phyloP scores from a whole-genome alignment of 1,140 invertebrate genomes.

The Leucophenga varia region DNA sequence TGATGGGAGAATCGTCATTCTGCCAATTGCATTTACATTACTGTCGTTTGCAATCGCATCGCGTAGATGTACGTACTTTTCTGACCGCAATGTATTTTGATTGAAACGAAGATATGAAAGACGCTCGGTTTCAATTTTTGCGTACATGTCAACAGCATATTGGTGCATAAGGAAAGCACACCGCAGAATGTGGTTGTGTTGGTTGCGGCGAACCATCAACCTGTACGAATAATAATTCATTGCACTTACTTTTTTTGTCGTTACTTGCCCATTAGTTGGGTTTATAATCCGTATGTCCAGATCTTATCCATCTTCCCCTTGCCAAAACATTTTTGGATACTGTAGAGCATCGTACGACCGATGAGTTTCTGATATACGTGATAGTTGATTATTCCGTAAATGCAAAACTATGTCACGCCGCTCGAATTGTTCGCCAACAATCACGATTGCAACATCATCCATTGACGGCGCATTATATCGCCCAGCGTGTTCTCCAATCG shows the following conservation, averaged over 20 bases:
- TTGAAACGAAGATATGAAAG: slow-evolving; percentile 55
- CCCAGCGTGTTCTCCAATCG: slow-evolving; percentile 50
- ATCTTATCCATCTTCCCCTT: slow-evolving; percentile 54
- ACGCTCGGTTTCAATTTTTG: slow-evolving; percentile 58
- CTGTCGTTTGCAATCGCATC: slow-evolving; percentile 19
- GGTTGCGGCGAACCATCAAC: slow-evolving; percentile 46
- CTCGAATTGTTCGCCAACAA: slow-evolving; percentile 35
- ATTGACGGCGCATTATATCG: slow-evolving; percentile 54
- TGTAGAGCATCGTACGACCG: slow-evolving; percentile 41
- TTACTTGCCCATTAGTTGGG: neutral
- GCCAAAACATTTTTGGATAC: slow-evolving; percentile 52
- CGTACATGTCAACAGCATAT: slow-evolving; percentile 58
- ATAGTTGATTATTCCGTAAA: slow-evolving; percentile 3
- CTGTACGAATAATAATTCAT: slow-evolving; percentile 54
- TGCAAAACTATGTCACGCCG: slow-evolving; percentile 11
- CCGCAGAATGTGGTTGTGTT: slow-evolving; percentile 30
- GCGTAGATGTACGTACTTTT: slow-evolving; percentile 44
- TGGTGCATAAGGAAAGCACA: slow-evolving; percentile 29
- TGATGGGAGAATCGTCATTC: slow-evolving; percentile 54
- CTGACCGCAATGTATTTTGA: slow-evolving; percentile 57
- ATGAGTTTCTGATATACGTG: slow-evolving; percentile 41
- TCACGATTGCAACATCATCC: slow-evolving; percentile 54
- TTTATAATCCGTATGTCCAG: slow-evolving; percentile 27
- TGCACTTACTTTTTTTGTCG: slow-evolving; percentile 44
- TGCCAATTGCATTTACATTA: slow-evolving; percentile 18